Base-by-base conservation (phyloP, 2,888 invertebrate species). In the Piscicola geometra region DNA sequence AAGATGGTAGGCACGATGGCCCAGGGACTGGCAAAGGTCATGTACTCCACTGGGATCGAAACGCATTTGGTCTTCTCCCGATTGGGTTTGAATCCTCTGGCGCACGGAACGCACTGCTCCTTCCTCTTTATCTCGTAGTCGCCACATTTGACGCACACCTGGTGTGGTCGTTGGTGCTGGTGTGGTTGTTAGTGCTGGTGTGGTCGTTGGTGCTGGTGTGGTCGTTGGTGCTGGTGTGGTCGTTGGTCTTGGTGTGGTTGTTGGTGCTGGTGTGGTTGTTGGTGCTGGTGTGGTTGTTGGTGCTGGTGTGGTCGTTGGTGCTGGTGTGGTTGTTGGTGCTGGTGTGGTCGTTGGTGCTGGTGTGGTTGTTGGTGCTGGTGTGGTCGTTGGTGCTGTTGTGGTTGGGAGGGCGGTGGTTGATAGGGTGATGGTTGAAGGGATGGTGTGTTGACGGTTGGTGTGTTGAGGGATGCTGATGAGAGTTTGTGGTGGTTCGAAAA, bases 11-110 rank as follows among this genome's bases (percentile, higher is more conserved):
- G 90, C 1, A 90, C 88, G 21, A 90, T 84, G 78, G 89, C 90
- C 90, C 90, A 91, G 32, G 90, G 88, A 77, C 88, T 89, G 76
- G 86, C 84, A 88, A 90, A 89, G 68, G 88, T 87, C 79, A 91
- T 88, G 71, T 88, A 88, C 78, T 88, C 87, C 0, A 88, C 88
- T 70, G 86, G 87, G 28, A 79, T 71, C 18, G 36, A 25, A n/a
- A 73, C 56, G 72, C 87, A 85, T 84, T 89, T 89, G 9, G 82
- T 82, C 69, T 82, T 80, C 77, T 81, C 83, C 15, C 89, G 89
- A 32, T 88, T 87, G 0, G 89, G 90, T 80, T 90, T 90, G 81
- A 85, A 88, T 3, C 89, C 89, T 21, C 88, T 86, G 30, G 84
- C 83, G 81, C 90, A 90, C 9, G 87, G 85, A 50, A 84, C 83